Conservation (phyloP, 2,888 invertebrate species). For the Chrysolina oricalcia region DNA sequence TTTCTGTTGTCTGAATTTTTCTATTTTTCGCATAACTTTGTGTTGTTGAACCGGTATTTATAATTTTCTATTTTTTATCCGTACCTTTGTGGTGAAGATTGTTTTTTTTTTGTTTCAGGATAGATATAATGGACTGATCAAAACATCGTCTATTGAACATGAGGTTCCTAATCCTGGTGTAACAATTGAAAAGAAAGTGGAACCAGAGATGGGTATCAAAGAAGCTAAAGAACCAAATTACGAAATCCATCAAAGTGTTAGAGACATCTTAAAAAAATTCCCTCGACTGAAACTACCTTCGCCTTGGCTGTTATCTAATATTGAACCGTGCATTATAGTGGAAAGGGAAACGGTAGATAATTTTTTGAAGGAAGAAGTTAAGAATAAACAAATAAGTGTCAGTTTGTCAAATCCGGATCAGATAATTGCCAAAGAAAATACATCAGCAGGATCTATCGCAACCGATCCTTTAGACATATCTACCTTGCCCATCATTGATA, state of each 20-base stretch:
- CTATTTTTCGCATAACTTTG: too few relatives aligned
- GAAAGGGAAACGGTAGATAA: conserved; percentile 55
- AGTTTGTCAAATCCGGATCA: background rate
- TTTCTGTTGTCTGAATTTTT: too few relatives aligned
- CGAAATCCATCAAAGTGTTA: conserved; percentile 52
- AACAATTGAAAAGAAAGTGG: background rate
- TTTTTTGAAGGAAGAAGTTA: conserved; percentile 42
- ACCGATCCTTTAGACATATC: too few relatives aligned
- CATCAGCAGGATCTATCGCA: too few relatives aligned
- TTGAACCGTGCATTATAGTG: conserved; percentile 53
- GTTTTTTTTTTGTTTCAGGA: conserved; percentile 39
- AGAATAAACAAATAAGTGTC: background rate
- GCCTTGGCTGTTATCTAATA: conserved; percentile 45
- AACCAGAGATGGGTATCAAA: background rate
- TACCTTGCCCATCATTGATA: background rate
- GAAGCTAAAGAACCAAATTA: background rate
- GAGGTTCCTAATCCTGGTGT: conserved; percentile 27
- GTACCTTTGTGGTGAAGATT: background rate
- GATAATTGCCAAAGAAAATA: background rate
- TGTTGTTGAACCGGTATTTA: too few relatives aligned
- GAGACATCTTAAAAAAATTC: conserved; percentile 42
- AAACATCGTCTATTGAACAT: conserved; percentile 34
- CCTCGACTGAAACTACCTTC: conserved; percentile 53
- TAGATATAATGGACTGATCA: conserved; percentile 35
- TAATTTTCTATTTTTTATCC: too few relatives aligned